Evolutionary conservation across 2,113 vertebrate species (phyloP), one percentile per base, ranked within the genome.

Genomic region (Planiliza haematocheilus): DNA sequence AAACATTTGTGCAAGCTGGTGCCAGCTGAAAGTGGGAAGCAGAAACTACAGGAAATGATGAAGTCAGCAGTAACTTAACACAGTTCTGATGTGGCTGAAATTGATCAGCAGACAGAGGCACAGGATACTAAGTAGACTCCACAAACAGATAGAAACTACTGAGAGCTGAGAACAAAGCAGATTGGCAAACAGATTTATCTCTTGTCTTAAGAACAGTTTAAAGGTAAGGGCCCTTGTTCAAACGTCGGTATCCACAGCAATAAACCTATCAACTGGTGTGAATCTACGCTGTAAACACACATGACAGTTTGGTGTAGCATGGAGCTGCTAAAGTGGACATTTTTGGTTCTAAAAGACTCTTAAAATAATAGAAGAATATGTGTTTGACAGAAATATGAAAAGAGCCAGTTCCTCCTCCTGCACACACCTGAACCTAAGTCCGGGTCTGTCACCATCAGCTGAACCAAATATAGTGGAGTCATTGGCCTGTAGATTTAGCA

Each of bases 381-480:
- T 8, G 43, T 16, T 59, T 14, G 1, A 9, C 7, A 21, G 56
- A 42, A 8, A 8, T 13, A 41, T 59, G 13, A 59, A 16, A 30
- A 8, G 2, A 7, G 13, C 24, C 1, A 20, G 14, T n/a, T n/a
- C n/a, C 7, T 61, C 46, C 20, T 11, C 4, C 2, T 16, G 17
- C 41, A 52, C 37, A 52, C 52, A 48, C 24, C 30, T 52, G 11
- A 45, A 36, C 8, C 38, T 14, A 21, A 14, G 21, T 37, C 34
- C 50, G 14, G 11, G 18, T 62, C 49, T 49, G 41, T 11, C 20
- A 17, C 34, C 39, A 48, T 51, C 48, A 60, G 53, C 21, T 63
- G 30, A 36, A 17, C 36, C 39, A 43, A 64, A 77, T 60, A 69
- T 65, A 70, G 57, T 14, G 17, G 24, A 1, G 61, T 45, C 53